Evolutionary conservation across 2,888 invertebrate genomes (phyloP), one percentile per base, ranked within the genome.

Genomic region (Venustoraphidia nigricollis): DNA sequence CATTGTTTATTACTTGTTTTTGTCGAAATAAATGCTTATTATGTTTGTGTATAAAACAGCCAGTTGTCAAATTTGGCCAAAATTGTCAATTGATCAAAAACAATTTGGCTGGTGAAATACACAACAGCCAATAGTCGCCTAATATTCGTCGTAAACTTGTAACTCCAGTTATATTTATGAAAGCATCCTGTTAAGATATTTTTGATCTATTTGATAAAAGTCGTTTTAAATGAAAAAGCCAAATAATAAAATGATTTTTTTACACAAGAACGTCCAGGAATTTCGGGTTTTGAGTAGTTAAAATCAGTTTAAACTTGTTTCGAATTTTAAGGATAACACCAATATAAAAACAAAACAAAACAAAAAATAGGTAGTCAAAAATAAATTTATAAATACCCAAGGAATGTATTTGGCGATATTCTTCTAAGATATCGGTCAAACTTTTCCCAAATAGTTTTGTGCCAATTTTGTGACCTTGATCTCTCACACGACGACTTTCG

Each of bases 321-420:
- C 58, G 65, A 63, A 45, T 66, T 65, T 34, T 13, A 38, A 39
- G 34, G n/a, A 11, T 38, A 14, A 14, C 34, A 43, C 14, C 10
- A 5, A 14, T 8, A 14, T 41, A 11, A 3, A 14, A 6, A 17
- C 13, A 41, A 10, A 41, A n/a, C 2, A 41, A 41, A 41, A 13
- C 4, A 14, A 41, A 41, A 41, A 41, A 13, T 11, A 14, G 10
- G 38, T 38, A 13, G 8, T 38, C 5, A 39, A 2, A 39, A 27
- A 13, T 39, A 10, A 11, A 39, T 39, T 39, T 39, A 39, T 8
- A 39, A 39, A 39, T 55, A 66, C 67, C 59, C 52, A 65, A 61
- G 11, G 61, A 61, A 46, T 60, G 62, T 44, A 66, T 58, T 36
- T 57, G 55, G 10, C 62, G 60, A 56, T 66, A 66, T 53, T 65